A percentile compares a stretch with the other conserved stretches of the same genome.
These are phyloP conservation scores for Pseudocheirus occidentalis DNA, from an alignment of 2,797 vertebrate species.

Conservation along the genomic window DNA sequence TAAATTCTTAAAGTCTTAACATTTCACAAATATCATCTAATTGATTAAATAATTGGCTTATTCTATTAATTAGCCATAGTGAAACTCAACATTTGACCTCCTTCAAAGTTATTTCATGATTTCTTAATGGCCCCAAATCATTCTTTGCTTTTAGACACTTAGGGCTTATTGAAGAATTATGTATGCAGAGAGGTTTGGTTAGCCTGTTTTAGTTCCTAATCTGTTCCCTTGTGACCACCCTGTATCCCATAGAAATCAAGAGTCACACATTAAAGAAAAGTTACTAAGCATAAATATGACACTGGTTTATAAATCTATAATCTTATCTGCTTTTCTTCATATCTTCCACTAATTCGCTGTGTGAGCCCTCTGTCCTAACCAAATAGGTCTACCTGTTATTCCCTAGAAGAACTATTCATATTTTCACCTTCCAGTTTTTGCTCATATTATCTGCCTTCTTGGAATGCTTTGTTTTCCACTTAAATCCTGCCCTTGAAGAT, in stretches of 20 bases:
- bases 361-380: background rate
- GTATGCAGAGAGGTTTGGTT: background rate
- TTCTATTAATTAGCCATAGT: background rate
- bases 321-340: background rate
- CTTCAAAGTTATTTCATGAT: background rate
- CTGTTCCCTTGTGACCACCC: background rate
- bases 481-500: accelerated
- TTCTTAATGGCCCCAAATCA: background rate
- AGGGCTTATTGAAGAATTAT: background rate
- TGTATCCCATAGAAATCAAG: background rate
- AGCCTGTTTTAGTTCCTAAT: background rate
- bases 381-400: accelerated
- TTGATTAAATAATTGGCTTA: background rate
- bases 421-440: background rate
- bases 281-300: background rate
- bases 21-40: background rate
- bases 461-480: background rate
- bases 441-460: background rate
- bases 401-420: accelerated
- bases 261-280: background rate
- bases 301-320: background rate
- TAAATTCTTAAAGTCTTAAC: background rate
- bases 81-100: background rate
- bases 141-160: background rate
- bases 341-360: background rate